Percentiles rank a stretch among this genome's conserved stretches.
These are phyloP conservation scores for Phoenicopterus ruber DNA, from an alignment of 2,113 vertebrate genomes.

Conservation along the genomic window DNA sequence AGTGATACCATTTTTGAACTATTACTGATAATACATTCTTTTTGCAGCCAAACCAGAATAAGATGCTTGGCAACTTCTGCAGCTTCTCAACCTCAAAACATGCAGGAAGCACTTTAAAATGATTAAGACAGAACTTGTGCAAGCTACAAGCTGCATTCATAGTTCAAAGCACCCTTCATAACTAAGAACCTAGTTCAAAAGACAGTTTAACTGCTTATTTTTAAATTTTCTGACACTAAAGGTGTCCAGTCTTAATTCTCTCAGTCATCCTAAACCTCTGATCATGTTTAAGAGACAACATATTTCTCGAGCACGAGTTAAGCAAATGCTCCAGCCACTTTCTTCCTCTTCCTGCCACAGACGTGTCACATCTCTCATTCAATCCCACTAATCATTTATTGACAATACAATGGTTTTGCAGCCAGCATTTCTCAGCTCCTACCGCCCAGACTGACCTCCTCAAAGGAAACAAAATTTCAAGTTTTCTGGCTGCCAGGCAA, in stretches of 20 bases:
- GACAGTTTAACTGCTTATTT: background rate
- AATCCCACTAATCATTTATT: background rate
- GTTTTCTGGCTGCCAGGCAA: background rate
- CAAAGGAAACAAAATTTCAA: background rate
- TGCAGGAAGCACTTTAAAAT: background rate
- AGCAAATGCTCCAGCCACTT: background rate
- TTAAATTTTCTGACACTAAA: background rate
- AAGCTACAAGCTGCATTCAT: background rate
- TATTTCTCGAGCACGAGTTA: background rate
- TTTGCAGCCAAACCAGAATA: background rate
- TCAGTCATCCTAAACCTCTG: background rate
- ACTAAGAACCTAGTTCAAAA: background rate
- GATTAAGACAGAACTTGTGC: background rate
- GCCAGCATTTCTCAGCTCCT: background rate
- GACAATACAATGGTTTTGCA: background rate
- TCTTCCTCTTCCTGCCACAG: background rate
- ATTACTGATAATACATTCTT: background rate
- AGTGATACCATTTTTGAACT: background rate
- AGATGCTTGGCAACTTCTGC: background rate
- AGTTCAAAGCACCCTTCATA: background rate
- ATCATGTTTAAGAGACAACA: background rate
- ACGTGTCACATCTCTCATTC: background rate
- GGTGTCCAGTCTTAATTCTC: background rate
- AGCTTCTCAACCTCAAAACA: background rate
- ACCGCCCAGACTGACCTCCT: background rate